Conservation (phyloP, 1,140 invertebrate species). For the Rhyzopertha dominica region DNA sequence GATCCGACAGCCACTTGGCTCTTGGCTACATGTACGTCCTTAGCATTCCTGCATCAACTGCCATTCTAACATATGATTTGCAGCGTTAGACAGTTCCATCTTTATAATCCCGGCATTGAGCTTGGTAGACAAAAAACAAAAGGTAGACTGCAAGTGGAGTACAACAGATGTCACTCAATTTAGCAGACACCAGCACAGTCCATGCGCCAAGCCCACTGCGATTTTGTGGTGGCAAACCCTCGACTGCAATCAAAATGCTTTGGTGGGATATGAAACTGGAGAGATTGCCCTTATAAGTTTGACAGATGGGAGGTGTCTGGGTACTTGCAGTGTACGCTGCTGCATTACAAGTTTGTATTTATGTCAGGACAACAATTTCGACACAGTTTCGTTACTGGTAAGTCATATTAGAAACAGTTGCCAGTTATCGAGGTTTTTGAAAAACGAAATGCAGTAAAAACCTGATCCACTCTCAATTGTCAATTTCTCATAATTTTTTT, state of each 20-base stretch:
- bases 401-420: constrained; percentile 29
- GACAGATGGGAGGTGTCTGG: constrained; percentile 59
- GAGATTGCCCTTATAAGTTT: constrained; percentile 67
- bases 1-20: constrained; percentile 66
- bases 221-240: constrained; percentile 70
- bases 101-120: constrained; percentile 58
- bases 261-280: constrained; percentile 68
- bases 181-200: constrained; percentile 47
- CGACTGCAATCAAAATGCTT: constrained; percentile 56
- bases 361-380: constrained; percentile 63
- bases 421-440: no score
- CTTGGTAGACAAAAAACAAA: constrained; percentile 51
- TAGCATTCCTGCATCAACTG: constrained; percentile 6
- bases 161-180: constrained; percentile 51
- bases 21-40: constrained; percentile 52
- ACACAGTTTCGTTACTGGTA: constrained; percentile 63
- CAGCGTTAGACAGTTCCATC: constrained; percentile 51
- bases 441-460: no score
- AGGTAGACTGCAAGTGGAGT: constrained; percentile 56
- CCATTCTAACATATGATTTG: constrained; percentile 18
- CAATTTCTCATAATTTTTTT: no score
- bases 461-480: no score
- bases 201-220: constrained; percentile 52
- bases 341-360: constrained; percentile 57
- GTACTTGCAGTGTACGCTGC: constrained; percentile 58